Evolutionary conservation across 2,888 invertebrate species (phyloP), one percentile per base, ranked within the genome.

Genomic region (Meganola albula): DNA sequence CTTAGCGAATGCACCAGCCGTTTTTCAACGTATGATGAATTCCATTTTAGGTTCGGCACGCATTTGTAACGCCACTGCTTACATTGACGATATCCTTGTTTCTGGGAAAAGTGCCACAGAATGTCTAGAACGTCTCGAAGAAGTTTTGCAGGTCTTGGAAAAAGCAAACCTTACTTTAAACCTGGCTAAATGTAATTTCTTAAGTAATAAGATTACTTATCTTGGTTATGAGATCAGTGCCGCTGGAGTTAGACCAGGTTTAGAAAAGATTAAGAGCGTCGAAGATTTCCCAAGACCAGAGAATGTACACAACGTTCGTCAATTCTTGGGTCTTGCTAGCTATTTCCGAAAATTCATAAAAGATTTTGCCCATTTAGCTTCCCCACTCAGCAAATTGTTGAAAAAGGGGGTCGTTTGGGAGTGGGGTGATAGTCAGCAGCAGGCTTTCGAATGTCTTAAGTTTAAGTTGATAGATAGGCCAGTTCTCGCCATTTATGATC

Each of bases 281-380:
- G 6, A 24, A 2, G 3, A 24, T n/a, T 36, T 27, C 13, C 20
- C 23, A 28, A 12, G 2, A 33, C 31, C 31, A 8, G 11, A 11
- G 6, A 38, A 38, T 18, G 28, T 31, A 1, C 34, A 38, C 16
- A 16, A 38, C 7, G 12, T 31, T 2, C 10, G 34, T 2, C 33
- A 30, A 18, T 37, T 37, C 12, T 13, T 37, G 1, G 37, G 37
- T 1, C 16, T 42, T 7, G 14, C 25, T 1, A 18, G 10, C 7
- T 37, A 30, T 31, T 38, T 38, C 22, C 11, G 37, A 6, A 33
- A 24, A 24, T 38, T 38, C 10, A 14, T 38, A 8, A 10, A 22
- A 5, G 13, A 13, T 2, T 38, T 38, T 34, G 37, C 31, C 2
- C 7, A 25, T 22, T 28, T 34, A 4, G 34, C 30, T 3, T 4